These are phyloP conservation scores for Anoura caudifer DNA, from an alignment of 2,113 vertebrate genomes.

Conservation along the genomic window DNA sequence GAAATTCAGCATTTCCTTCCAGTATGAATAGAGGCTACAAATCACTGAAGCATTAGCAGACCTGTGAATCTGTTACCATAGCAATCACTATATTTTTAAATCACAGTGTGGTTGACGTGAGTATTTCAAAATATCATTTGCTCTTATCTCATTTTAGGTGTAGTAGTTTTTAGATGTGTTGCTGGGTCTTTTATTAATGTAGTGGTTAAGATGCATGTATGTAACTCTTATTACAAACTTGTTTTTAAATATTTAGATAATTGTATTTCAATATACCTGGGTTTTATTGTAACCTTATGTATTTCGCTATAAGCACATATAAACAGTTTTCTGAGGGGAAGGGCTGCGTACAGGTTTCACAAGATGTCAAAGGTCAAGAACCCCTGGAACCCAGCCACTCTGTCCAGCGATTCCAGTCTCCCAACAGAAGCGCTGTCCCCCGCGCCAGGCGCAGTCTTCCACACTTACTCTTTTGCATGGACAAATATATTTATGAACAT, in stretches of 20 bases:
- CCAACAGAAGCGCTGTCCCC: not conserved
- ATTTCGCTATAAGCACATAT: constrained; percentile 7
- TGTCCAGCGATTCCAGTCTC: not conserved
- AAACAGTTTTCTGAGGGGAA: not conserved
- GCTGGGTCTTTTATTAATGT: not conserved
- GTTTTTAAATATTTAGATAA: constrained; percentile 24
- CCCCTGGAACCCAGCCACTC: not conserved
- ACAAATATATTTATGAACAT: not conserved
- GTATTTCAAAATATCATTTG: not conserved
- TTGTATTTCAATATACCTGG: not conserved
- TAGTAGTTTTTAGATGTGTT: not conserved
- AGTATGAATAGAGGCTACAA: not conserved
- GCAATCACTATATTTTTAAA: not conserved
- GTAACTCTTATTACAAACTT: not conserved
- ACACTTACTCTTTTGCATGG: not conserved
- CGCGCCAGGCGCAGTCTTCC: not conserved
- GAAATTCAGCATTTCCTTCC: constrained; percentile 9
- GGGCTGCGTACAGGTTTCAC: not conserved
- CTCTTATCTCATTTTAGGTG: not conserved
- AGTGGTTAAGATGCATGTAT: not conserved
- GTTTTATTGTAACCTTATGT: not conserved
- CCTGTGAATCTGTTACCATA: not conserved
- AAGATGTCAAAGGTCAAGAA: constrained; percentile 22
- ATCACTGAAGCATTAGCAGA: not conserved
- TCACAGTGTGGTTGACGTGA: not conserved